Conservation (phyloP, 2,888 invertebrate genomes). For the Lepidochrysops patricia region DNA sequence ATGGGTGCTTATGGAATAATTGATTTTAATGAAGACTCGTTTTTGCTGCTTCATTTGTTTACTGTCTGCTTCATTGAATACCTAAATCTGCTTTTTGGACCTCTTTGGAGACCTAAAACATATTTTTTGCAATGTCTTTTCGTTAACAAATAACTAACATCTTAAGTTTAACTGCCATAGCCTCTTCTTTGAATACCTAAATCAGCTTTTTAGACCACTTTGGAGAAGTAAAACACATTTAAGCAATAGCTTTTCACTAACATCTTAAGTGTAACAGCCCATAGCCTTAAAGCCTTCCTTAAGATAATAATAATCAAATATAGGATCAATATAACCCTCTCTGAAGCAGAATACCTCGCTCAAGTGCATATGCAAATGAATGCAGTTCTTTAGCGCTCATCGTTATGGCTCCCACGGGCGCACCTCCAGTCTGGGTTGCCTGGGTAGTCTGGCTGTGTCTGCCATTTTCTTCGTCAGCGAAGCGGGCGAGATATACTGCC, state of each 20-base stretch:
- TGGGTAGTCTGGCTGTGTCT: constrained; percentile 15
- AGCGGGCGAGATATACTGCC: constrained; percentile 14
- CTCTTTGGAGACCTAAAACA: not conserved
- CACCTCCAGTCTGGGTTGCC: constrained; percentile 28
- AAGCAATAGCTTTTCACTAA: too few species aligned
- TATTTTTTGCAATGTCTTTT: too few species aligned
- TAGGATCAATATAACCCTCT: constrained; percentile 9
- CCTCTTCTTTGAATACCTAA: too few species aligned
- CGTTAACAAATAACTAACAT: too few species aligned
- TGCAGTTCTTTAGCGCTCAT: constrained; percentile 46
- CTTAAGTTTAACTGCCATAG: too few species aligned
- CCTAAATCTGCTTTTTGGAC: too few species aligned
- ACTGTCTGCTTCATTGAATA: not conserved
- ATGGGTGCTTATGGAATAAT: constrained; percentile 1
- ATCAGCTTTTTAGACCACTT: too few species aligned
- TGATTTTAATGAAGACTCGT: not conserved
- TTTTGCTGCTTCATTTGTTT: not conserved
- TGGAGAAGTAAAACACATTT: too few species aligned
- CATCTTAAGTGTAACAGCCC: too few species aligned
- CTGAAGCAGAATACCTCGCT: constrained; percentile 17
- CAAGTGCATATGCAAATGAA: constrained; percentile 47
- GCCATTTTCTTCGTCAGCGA: constrained; percentile 23
- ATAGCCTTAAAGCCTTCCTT: not conserved
- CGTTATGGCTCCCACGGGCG: constrained; percentile 43
- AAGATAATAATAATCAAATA: not conserved